Base-by-base conservation (phyloP, 2,113 vertebrate species). In the Rhizomys pruinosus region DNA sequence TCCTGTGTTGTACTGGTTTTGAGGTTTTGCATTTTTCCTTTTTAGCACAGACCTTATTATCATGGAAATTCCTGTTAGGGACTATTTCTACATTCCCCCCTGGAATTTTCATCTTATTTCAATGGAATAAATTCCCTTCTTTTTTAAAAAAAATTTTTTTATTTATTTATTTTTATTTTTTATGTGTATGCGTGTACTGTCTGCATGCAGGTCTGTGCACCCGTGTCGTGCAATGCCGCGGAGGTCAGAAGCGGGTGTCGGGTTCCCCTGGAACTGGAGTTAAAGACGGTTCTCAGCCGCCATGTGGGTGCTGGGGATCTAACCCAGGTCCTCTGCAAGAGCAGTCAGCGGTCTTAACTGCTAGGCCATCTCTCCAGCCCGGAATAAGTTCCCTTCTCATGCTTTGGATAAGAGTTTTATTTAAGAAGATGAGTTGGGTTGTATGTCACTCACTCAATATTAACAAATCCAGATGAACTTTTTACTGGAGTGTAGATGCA, bases 401-500 rank as follows among this genome's bases (percentile, higher is more conserved):
- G 92, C 52, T 88, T 86, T 76, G 84, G 52, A 20, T 90, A 37
- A 55, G 47, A 39, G 80, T 66, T 34, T 82, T 55, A 85, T 89
- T 87, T 82, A 86, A 84, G 34, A 16, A 77, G 12, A 61, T 55
- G 17, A 87, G 81, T 85, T 27, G 34, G 72, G 34, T 69, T 85
- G 42, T 52, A 73, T 37, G 52, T n/a, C 22, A 82, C 61, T 82
- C 87, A 74, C 68, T 57, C 61, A 71, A 59, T 73, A 92, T 68
- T 77, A 68, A 86, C 19, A 64, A 59, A 82, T 39, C 32, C 88
- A 96, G 37, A 78, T 86, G 77, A 78, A 84, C 73, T 77, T 90
- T 72, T 90, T 72, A n/a, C 47, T 74, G 78, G 77, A 89, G 59
- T 85, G 63, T 63, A 94, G 93, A 84, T 71, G 55, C 77, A 61